Base-by-base conservation (phyloP, 2,113 vertebrate species). In the Bubo scandiacus region DNA sequence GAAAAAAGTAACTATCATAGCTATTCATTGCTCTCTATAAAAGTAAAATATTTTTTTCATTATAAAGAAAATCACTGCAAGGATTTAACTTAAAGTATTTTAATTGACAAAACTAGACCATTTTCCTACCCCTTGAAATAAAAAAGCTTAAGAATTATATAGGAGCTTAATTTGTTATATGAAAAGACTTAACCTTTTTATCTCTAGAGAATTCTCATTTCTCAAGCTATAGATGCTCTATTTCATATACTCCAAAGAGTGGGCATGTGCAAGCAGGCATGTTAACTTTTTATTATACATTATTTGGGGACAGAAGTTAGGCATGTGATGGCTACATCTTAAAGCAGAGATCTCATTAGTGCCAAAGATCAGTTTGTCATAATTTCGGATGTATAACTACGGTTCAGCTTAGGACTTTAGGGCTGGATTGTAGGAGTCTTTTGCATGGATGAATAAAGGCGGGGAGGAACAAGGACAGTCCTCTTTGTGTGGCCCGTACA, bases 401-500 rank as follows among this genome's bases (percentile, higher is more conserved):
- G 1, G 3, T 74, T 92, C 25, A 11, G 18, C 12, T 59, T 55
- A 42, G 15, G 68, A 2, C 6, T 67, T 58, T 5, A 13, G 25
- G 29, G 11, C 22, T 66, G 42, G 52, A n/a, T 9, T 67, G 29
- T 30, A 42, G 36, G 36, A 47, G 42, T 47, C 27, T 79, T 66
- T 79, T 38, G n/a, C 13, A 0, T 30, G 58, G 81, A 27, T 34
- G 77, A 91, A 80, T 86, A 94, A 87, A 94, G 45, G 32, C 3
- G 2, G 27, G 21, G 79, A 91, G 61, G 65, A 92, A 79, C 34
- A 52, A 57, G 83, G 95, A 91, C 61, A 74, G 49, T 88, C 54
- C 40, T 92, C 84, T 93, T 92, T 95, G 96, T 97, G 92, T 94
- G 95, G 94, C 91, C 95, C 0, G 1, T 49, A 81, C 77, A 92